Evolutionary conservation across 2,113 vertebrate genomes (phyloP), one percentile per base, ranked within the genome.

Genomic region (Natator depressus): DNA sequence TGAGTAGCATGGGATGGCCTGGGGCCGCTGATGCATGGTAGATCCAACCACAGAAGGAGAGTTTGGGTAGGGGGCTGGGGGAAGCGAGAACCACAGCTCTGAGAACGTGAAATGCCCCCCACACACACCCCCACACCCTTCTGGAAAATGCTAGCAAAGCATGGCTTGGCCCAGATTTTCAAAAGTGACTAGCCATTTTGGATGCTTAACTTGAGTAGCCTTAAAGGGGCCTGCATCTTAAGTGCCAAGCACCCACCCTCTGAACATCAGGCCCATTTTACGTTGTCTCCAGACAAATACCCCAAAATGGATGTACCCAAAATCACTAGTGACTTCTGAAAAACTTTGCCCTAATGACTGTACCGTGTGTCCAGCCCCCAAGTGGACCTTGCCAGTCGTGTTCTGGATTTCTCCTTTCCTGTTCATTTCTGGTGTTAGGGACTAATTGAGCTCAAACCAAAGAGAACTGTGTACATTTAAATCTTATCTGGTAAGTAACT

Each of bases 351-450:
- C 31, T 29, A 6, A 29, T 16, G 31, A 16, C 35, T 69, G 35
- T 13, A 19, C 62, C 35, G 17, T 19, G 62, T n/a, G 35, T n/a
- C 35, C 35, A 69, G 35, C 16, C 35, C 14, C 38, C 8, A 22
- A 22, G 16, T 72, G 20, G 16, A 38, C 72, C 38, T 76, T 76
- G 38, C 31, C 51, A 1, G 72, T 57, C 89, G 84, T 25, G 11
- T 22, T 81, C 82, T 1, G 2, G n/a, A 35, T 5, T 1, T 35
- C 75, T 78, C 11, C 17, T 35, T 53, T 13, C 38, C 46, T 0
- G 0, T n/a, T 13, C 0, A 1, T 50, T 87, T 16, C 42, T 1
- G 0, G 51, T 12, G 54, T 9, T 31, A 79, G 89, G 24, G 78
- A 22, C 38, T 42, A 1, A 24, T 25, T 19, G 46, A 6, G 54